Evolutionary conservation across 2,797 vertebrate genomes (phyloP).

Genomic region (Malurus splendens): DNA sequence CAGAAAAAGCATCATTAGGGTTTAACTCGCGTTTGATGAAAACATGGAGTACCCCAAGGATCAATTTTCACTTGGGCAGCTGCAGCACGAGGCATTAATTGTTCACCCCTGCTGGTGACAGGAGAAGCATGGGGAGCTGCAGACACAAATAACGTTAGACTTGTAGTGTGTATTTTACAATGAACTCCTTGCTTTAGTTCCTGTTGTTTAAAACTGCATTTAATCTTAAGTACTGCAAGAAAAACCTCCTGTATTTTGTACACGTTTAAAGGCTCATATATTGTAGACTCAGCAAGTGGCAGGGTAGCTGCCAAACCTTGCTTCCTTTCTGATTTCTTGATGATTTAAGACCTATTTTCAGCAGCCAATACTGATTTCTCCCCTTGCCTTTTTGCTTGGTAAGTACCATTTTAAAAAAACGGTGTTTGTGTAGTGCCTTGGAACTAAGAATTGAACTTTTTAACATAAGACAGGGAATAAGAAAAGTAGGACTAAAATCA

Average conservation of each 20-base stretch:
- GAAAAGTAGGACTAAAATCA: background rate
- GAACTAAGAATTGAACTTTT: background rate
- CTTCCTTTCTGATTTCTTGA: constrained; percentile 54
- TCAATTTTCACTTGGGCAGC: constrained; percentile 50
- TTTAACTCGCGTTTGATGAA: constrained; percentile 41
- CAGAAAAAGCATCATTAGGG: constrained; percentile 24
- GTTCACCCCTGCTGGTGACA: constrained; percentile 24
- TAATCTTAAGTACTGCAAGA: constrained; percentile 46
- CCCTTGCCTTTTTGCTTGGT: background rate
- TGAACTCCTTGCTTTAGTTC: constrained; percentile 56
- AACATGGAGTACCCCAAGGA: constrained; percentile 38
- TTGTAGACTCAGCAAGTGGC: constrained; percentile 51
- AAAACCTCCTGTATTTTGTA: constrained; percentile 36
- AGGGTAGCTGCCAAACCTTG: constrained; percentile 30
- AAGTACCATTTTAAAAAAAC: constrained; percentile 29
- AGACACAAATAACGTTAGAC: constrained; percentile 34
- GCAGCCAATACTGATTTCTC: background rate
- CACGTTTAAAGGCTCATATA: constrained; percentile 5
- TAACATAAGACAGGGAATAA: background rate
- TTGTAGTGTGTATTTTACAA: constrained; percentile 36
- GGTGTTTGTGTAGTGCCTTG: constrained; percentile 9
- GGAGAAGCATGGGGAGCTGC: background rate
- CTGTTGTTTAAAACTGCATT: constrained; percentile 56
- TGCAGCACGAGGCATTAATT: constrained; percentile 38
- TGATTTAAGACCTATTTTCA: constrained; percentile 54